Evolutionary conservation across 1,140 invertebrate genomes (phyloP), one percentile per base, ranked within the genome.

Genomic region (Trachymyrmex septentrionalis): DNA sequence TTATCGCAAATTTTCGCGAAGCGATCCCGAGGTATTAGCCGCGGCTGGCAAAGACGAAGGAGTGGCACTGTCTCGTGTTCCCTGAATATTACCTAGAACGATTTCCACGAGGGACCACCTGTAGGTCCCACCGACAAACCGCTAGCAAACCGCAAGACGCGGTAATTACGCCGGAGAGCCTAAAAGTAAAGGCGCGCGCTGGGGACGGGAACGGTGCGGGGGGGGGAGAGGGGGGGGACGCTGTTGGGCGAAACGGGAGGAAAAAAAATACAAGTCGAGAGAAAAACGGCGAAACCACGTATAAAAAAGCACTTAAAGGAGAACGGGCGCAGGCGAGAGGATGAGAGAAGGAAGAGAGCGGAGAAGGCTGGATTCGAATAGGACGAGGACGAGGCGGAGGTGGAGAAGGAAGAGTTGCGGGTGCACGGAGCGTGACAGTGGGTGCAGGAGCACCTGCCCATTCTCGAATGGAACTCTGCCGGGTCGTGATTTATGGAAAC

Each of bases 341-440:
- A 9, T 24, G 34, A 64, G 30, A 38, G 55, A 21, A 63, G 38
- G 61, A 53, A 34, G 34, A 27, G 53, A 21, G n/a, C 30, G 69
- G 80, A 69, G 19, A 44, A 38, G 34, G 64, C 44, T 66, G 53
- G 48, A 76, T 27, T 77, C 44, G 69, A 84, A 72, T 57, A 84
- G 55, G 55, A 64, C 66, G 72, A 81, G 61, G 72, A 53, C 53
- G 71, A 50, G 69, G 27, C 14, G 80, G 30, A 66, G 59, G 30
- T 59, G 59, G 59, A 75, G 64, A 50, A 76, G 44, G 76, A 86
- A 94, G 90, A 91, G 88, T 92, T 93, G 93, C 92, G 91, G 93
- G 94, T 93, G 94, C 94, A 94, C 87, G 86, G 85, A 95, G 95
- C 95, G 94, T 95, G 95, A 95, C 95, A 95, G 94, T 95, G 94